phyloP scores from a whole-genome alignment of 2,797 vertebrate species.

The Enoplosus armatus region DNA sequence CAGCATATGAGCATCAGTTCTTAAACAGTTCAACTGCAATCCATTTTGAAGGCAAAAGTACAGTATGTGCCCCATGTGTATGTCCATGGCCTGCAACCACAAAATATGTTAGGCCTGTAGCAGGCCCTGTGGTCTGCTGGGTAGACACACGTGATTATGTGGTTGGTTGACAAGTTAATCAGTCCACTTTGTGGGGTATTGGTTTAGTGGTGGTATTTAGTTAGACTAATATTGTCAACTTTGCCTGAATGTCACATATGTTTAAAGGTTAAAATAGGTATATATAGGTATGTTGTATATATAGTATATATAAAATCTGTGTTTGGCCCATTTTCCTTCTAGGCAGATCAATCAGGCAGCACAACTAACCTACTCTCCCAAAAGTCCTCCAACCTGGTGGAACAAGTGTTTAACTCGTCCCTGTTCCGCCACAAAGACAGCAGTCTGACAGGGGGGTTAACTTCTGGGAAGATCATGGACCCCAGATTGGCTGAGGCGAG shows the following conservation, averaged over 20 bases:
- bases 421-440: conserved; percentile 90
- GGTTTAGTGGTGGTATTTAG: background rate
- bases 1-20: background rate
- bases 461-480: conserved; percentile 74
- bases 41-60: background rate
- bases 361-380: conserved; percentile 78
- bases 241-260: background rate
- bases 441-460: conserved; percentile 82
- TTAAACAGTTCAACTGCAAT: background rate
- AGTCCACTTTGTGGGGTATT: conserved; percentile 8
- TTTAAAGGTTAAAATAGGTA: background rate
- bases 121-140: conserved; percentile 4
- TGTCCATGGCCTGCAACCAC: background rate
- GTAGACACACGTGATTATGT: conserved; percentile 36
- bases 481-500: conserved; percentile 85
- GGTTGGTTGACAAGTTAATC: conserved; percentile 11
- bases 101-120: background rate
- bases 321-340: conserved; percentile 38
- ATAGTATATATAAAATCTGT: conserved; percentile 13
- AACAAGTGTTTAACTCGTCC: conserved; percentile 94
- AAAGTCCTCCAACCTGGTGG: conserved; percentile 90
- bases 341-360: conserved; percentile 79
- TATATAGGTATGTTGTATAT: background rate
- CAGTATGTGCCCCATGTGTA: background rate
- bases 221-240: background rate